A percentile compares a stretch with the other conserved stretches of the same genome.
Conservation (phyloP, 2,113 vertebrate species). For the Nothoprocta pentlandii region DNA sequence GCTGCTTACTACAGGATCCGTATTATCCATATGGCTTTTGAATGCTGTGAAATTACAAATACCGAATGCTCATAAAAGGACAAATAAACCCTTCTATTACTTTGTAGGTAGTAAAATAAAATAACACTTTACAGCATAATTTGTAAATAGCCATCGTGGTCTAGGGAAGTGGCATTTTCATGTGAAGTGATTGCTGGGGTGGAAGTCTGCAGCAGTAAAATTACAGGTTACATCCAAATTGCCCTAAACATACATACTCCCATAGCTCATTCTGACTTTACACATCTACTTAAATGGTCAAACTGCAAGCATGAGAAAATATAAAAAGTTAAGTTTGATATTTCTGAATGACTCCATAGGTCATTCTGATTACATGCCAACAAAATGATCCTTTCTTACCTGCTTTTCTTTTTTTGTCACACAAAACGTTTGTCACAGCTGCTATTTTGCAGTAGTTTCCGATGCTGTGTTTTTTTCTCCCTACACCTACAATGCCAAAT, state of each 20-base stretch:
- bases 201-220: background rate
- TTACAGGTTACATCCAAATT: background rate
- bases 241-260: background rate
- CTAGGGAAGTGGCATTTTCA: background rate
- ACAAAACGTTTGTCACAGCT: background rate
- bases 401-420: background rate
- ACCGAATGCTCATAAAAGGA: background rate
- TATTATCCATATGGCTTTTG: background rate
- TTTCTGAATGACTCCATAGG: background rate
- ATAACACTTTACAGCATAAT: background rate
- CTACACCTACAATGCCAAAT: background rate
- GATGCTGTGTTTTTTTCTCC: background rate
- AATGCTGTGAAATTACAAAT: background rate
- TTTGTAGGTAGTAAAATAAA: background rate
- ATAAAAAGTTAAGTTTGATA: background rate
- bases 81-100: background rate
- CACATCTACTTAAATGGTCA: background rate
- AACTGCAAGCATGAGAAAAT: background rate
- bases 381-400: background rate
- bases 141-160: background rate
- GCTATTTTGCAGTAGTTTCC: background rate
- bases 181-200: background rate
- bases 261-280: background rate
- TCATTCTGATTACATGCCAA: background rate
- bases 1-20: background rate